Conservation (phyloP, 2,797 vertebrate genomes). For the Danionella dracula region DNA sequence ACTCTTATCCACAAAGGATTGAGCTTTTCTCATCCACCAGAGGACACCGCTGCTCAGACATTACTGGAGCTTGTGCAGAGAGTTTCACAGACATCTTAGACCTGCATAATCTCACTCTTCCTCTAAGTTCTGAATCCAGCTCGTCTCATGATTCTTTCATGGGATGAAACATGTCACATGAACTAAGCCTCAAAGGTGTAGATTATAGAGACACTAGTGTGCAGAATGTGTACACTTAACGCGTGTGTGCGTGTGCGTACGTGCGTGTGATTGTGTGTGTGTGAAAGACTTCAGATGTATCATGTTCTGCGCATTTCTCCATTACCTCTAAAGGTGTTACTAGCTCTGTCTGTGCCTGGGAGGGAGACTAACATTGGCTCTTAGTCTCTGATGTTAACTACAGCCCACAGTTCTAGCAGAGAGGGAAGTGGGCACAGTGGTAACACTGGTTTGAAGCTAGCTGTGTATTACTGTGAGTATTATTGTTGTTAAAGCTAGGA, state of each 20-base stretch:
- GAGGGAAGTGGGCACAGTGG: constrained; percentile 11
- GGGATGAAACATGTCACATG: constrained; percentile 58
- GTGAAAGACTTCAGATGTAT: constrained; percentile 26
- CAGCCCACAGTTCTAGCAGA: constrained; percentile 28
- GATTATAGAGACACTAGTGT: constrained; percentile 36
- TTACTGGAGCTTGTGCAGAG: constrained; percentile 13
- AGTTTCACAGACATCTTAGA: constrained; percentile 47
- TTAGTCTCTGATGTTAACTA: constrained; percentile 60
- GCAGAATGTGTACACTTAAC: constrained; percentile 16
- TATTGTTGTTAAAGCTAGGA: constrained; percentile 23
- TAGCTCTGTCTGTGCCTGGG: constrained; percentile 56
- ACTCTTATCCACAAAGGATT: constrained; percentile 43
- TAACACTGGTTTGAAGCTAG: constrained; percentile 20
- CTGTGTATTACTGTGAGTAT: constrained; percentile 29
- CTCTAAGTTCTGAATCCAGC: constrained; percentile 61
- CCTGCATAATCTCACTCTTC: constrained; percentile 58
- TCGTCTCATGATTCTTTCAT: constrained; percentile 60
- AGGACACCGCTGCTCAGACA: constrained; percentile 13
- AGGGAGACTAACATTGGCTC: constrained; percentile 65
- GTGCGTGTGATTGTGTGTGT: too few species aligned
- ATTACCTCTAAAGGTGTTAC: constrained; percentile 43
- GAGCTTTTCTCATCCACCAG: constrained; percentile 32
- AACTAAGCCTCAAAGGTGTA: constrained; percentile 59
- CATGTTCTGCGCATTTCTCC: constrained; percentile 22
- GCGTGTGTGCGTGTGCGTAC: neutral